Evolutionary conservation across 2,113 vertebrate genomes (phyloP), one percentile per base, ranked within the genome.

Genomic region (Dolichotis patagonum): DNA sequence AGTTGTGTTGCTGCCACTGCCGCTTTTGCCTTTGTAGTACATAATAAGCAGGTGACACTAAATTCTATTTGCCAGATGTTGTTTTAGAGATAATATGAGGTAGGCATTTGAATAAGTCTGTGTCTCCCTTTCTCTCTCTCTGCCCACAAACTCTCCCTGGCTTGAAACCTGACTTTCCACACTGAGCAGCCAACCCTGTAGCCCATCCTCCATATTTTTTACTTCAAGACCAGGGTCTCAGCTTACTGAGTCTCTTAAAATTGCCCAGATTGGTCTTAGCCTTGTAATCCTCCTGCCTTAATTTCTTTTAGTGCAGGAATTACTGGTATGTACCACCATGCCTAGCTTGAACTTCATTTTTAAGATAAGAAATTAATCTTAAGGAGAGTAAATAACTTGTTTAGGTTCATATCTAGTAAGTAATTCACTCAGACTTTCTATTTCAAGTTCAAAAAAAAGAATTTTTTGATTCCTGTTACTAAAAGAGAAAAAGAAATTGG

Each of bases 291-390:
- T 43, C 71, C 73, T 75, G 41, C 41, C 73, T 54, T n/a, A 54
- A 24, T 69, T n/a, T 94, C n/a, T 32, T 75, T 75, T 22, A 75
- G 24, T 11, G 24, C 12, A 46, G 24, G 41, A 24, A 16, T 75
- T 75, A 75, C 12, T 46, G 26, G 12, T 75, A 24, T 75, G 41
- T 28, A 46, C 41, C 22, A 46, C 24, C 5, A 77, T 46, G 41
- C 41, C 24, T 5, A 77, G 43, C 4, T 46, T 75, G 38, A 43
- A 46, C 24, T 46, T 77, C 41, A 60, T 84, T 94, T 94, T 88
- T 78, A n/a, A 90, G 78, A 92, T 62, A 26, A n/a, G 9, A 11
- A 63, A 49, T 87, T 93, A 90, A 95, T 52, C 30, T 95, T 30
- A 65, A 43, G 91, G 14, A 73, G 26, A 2, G 56, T 77, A 83